Conservation (phyloP, 2,113 vertebrate species). For the Isurus oxyrinchus region DNA sequence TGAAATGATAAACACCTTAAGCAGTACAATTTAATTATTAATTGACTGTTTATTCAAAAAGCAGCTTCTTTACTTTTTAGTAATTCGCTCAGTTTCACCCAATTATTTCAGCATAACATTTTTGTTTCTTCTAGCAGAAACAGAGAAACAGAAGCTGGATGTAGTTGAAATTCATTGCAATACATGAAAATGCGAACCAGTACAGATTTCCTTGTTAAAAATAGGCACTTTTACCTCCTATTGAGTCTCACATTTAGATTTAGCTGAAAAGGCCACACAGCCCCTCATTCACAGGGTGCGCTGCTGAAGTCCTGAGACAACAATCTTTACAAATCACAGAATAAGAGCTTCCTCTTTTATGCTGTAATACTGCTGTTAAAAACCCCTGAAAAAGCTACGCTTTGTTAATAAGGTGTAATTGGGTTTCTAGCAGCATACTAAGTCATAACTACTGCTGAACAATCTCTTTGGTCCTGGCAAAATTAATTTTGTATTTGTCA, state of each 20-base stretch:
- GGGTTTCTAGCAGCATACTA: neutral
- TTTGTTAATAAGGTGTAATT: neutral
- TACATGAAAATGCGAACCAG: neutral
- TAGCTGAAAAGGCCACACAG: neutral
- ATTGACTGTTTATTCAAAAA: neutral
- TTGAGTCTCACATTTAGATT: neutral
- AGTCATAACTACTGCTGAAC: neutral
- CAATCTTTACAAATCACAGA: neutral
- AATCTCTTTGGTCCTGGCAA: neutral
- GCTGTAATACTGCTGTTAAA: neutral
- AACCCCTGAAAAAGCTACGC: neutral
- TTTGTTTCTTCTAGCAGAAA: neutral
- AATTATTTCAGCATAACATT: neutral
- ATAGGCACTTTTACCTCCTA: neutral
- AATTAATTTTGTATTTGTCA: neutral
- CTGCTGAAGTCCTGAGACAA: no score
- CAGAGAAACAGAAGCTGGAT: neutral
- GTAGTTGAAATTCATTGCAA: neutral
- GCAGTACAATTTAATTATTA: neutral
- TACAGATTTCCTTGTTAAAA: neutral
- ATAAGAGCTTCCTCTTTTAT: neutral
- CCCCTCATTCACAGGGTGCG: neutral
- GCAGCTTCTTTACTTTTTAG: neutral
- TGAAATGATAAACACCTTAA: neutral
- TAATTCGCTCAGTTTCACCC: neutral